phyloP scores from a whole-genome alignment of 2,113 vertebrate species.

The Meriones unguiculatus region DNA sequence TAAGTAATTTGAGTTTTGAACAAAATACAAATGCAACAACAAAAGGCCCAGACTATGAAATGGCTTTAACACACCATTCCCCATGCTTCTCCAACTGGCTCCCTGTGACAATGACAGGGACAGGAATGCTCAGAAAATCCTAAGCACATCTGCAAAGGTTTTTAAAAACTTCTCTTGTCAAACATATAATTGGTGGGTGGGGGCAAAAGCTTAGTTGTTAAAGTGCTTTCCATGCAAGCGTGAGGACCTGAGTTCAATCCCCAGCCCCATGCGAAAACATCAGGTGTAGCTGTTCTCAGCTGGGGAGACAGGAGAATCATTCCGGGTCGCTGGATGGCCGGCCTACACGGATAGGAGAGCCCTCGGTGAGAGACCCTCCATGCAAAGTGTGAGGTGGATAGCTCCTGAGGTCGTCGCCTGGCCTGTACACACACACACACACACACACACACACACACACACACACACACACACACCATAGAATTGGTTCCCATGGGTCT shows the following conservation, averaged over 20 bases:
- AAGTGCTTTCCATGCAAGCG: not conserved
- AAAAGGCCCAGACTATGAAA: not conserved
- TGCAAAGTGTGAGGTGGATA: not conserved
- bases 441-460: not conserved
- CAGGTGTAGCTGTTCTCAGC: not conserved
- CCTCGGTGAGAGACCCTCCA: not conserved
- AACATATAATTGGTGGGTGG: not conserved
- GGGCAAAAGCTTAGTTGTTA: not conserved
- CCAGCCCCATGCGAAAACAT: not conserved
- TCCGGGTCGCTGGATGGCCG: not conserved
- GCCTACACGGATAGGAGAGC: not conserved
- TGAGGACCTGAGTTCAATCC: not conserved
- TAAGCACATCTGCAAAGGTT: too few relatives aligned
- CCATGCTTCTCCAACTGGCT: not conserved
- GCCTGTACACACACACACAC: not conserved
- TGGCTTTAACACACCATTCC: not conserved
- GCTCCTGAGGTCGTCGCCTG: not conserved
- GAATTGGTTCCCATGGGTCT: not conserved
- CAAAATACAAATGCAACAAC: constrained; percentile 25
- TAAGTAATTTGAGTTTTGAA: constrained; percentile 53
- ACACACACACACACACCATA: not conserved
- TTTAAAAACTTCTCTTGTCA: not conserved
- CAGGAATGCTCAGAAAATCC: not conserved
- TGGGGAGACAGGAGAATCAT: not conserved
- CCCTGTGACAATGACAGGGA: not conserved